Base-by-base conservation (phyloP, 2,888 invertebrate species). In the Drosophila robusta region DNA sequence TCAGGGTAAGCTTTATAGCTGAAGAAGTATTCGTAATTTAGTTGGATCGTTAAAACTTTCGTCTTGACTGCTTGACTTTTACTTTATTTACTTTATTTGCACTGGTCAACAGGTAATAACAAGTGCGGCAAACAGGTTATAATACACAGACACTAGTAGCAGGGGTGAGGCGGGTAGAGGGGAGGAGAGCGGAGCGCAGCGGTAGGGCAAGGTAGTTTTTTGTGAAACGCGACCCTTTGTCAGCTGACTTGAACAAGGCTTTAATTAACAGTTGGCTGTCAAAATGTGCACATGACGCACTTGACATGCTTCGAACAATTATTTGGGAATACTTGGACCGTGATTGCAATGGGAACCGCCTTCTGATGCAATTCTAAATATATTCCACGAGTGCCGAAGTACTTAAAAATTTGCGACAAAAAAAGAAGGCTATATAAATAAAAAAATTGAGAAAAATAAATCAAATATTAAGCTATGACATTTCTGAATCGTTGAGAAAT, bases 51-150 rank as follows among this genome's bases (percentile, higher is more conserved):
- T 62, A 68, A 72, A 57, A 72, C 73, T 73, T 72, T 72, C 70
- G 65, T 70, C 71, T 70, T 64, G 70, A 70, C 44, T 60, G 39
- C 44, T 36, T 68, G 63, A 63, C 74, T 73, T 63, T 73, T 73
- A 64, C 54, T 36, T 67, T 39, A 61, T 63, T 73, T 73, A 64
- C 54, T 36, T 67, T 39, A 61, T 67, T 57, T 70, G 45, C 64
- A 64, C 51, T 29, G 61, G 36, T 36, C 69, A 54, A 51, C 64
- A 74, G 70, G 64, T 73, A 74, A 64, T 70, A 69, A 51, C 75
- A 73, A 65, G 70, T 70, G 57, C 70, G 52, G 44, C 70, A 70
- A 70, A 70, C 70, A 26, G 56, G 65, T 69, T 52, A 58, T 16
- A 57, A 70, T 11, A 32, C 14, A 14, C 18, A 18, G 4, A 16